Evolutionary conservation across 1,140 invertebrate genomes (phyloP).

Genomic region (Tyrophagus putrescentiae): DNA sequence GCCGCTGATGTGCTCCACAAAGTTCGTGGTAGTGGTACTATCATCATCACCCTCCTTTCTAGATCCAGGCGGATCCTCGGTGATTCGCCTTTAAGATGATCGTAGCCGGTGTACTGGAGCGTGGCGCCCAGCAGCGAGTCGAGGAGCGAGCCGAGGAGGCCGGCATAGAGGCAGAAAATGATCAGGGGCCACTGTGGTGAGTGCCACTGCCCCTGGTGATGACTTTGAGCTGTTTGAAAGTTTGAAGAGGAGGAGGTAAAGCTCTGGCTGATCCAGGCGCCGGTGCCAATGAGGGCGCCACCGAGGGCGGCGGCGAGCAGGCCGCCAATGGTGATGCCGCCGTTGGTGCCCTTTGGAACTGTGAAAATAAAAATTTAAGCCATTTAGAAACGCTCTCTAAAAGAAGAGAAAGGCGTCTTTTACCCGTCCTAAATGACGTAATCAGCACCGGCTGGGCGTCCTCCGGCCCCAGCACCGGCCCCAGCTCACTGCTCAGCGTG

Average conservation of each 20-base stretch:
- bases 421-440: conserved; percentile 50
- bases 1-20: conserved; percentile 60
- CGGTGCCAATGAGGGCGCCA: conserved; percentile 53
- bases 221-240: background rate
- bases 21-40: too few relatives aligned
- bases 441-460: conserved; percentile 53
- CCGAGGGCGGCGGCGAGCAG: conserved; percentile 54
- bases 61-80: background rate
- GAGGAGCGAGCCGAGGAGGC: conserved; percentile 60
- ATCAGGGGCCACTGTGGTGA: conserved; percentile 60
- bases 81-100: background rate
- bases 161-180: conserved; percentile 49
- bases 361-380: too few relatives aligned
- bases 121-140: conserved; percentile 72
- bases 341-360: conserved; percentile 70
- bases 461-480: conserved; percentile 49
- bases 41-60: too few relatives aligned
- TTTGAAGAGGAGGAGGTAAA: too few relatives aligned
- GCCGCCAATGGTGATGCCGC: conserved; percentile 55
- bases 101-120: conserved; percentile 63
- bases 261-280: too few relatives aligned
- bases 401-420: too few relatives aligned
- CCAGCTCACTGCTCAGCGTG: conserved; percentile 79
- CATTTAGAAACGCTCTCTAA: too few relatives aligned
- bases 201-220: background rate